These are phyloP conservation scores for Spizella passerina DNA, from an alignment of 2,797 vertebrate species.

Conservation along the genomic window DNA sequence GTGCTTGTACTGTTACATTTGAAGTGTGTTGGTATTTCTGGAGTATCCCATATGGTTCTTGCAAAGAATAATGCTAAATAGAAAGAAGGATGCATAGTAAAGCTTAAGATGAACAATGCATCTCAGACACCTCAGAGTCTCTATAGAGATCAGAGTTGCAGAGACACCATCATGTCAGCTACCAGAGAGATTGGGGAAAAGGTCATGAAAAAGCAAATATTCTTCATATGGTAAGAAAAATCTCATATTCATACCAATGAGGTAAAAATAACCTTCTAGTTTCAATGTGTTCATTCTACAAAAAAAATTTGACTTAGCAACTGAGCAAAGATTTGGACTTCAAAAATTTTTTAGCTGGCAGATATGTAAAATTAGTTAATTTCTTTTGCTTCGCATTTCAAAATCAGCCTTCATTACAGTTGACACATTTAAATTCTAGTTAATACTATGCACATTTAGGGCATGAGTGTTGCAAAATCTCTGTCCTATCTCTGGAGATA, in stretches of 20 bases:
- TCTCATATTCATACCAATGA: background rate
- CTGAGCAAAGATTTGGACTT: background rate
- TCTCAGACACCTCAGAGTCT: background rate
- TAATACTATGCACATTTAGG: background rate
- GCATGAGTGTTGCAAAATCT: background rate
- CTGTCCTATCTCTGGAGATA: background rate
- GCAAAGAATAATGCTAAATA: background rate
- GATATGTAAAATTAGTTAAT: background rate
- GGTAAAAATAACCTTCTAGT: background rate
- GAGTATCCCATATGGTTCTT: background rate
- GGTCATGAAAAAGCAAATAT: background rate
- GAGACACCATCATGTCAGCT: background rate
- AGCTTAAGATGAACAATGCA: background rate
- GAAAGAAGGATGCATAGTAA: background rate
- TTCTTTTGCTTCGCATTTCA: background rate
- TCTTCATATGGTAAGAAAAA: background rate
- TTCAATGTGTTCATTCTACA: rapidly evolving
- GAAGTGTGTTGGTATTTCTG: background rate
- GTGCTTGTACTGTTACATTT: background rate
- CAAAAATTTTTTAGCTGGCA: background rate
- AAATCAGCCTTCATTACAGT: background rate
- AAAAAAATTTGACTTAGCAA: background rate
- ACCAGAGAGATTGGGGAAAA: background rate
- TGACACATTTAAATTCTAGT: background rate
- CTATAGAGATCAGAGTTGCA: background rate